Conservation (phyloP, 2,113 vertebrate genomes). For the Gorsachius goisagi region DNA sequence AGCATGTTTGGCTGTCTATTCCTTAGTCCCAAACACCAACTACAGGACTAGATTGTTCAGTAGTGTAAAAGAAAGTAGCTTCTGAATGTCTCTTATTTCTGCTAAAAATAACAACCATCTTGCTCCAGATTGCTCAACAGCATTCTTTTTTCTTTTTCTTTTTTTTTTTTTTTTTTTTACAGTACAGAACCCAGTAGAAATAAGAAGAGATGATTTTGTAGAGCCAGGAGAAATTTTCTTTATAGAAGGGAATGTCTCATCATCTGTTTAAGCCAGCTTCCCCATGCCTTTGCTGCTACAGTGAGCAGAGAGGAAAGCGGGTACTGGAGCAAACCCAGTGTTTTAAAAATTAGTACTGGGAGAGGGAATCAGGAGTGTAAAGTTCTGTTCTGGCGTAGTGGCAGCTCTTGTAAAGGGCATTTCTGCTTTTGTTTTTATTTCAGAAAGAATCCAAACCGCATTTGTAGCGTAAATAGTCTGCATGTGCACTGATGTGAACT, state of each 20-base stretch:
- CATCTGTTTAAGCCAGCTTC: neutral
- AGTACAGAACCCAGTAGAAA: neutral
- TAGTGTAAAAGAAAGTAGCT: neutral
- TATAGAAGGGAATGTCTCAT: neutral
- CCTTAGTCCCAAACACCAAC: neutral
- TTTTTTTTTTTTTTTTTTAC: neutral
- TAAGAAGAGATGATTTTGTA: neutral
- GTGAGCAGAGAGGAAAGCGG: neutral
- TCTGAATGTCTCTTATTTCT: neutral
- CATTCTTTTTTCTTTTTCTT: neutral
- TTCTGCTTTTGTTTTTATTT: constrained; percentile 3
- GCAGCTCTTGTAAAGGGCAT: neutral
- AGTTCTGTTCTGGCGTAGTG: neutral
- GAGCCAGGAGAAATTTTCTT: neutral
- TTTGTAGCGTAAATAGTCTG: neutral
- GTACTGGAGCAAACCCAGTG: neutral
- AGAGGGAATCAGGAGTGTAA: neutral
- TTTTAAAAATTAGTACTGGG: neutral
- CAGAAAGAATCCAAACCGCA: neutral
- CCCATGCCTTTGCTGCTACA: neutral
- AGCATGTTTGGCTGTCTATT: neutral
- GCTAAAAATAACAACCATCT: constrained; percentile 12
- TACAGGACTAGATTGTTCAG: neutral
- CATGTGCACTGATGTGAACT: neutral
- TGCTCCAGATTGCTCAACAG: constrained; percentile 10